Evolutionary conservation across 1,140 invertebrate species (phyloP), one percentile per base, ranked within the genome.

Genomic region (Drosophila virilis): DNA sequence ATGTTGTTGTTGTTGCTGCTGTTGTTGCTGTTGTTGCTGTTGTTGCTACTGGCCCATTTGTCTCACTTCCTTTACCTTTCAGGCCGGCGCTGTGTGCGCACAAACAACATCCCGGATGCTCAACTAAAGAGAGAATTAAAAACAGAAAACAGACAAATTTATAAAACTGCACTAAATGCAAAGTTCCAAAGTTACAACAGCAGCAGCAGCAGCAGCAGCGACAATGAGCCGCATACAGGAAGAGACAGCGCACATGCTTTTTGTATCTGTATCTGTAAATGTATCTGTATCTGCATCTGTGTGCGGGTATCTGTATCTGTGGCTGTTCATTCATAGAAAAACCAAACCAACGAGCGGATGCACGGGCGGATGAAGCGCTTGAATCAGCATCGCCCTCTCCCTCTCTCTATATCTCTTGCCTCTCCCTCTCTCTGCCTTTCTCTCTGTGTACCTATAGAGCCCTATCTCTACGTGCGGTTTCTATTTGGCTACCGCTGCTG

Each of bases 281-380:
- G 48, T 32, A 22, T 22, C 22, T 50, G 12, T 59, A 40, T n/a
- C 37, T 61, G 68, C 50, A 72, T 66, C 17, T 68, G 62, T 59
- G 42, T 45, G 42, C 13, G 42, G 8, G 13, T 45, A 58, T 58
- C 40, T 74, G 58, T 77, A 65, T 28, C 74, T 77, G 32, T 59
- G 8, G 51, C 70, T 68, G 60, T 69, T 80, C 84, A 89, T 89
- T 89, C 84, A 89, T 89, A 80, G 84, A 89, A 89, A 77, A 69
- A 50, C 61, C n/a, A 79, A 79, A n/a, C n/a, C n/a, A 82, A 76
- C 67, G 61, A 88, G 77, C 84, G 84, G 84, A 89, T 89, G 80
- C 84, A 89, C 85, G 84, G 84, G 84, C 84, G 84, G 85, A 89
- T 89, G 84, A 81, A 88, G 84, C 85, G 74, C 84, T 88, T 88